These are phyloP conservation scores for Microtus montanus DNA, from an alignment of 2,113 vertebrate species.

Conservation along the genomic window DNA sequence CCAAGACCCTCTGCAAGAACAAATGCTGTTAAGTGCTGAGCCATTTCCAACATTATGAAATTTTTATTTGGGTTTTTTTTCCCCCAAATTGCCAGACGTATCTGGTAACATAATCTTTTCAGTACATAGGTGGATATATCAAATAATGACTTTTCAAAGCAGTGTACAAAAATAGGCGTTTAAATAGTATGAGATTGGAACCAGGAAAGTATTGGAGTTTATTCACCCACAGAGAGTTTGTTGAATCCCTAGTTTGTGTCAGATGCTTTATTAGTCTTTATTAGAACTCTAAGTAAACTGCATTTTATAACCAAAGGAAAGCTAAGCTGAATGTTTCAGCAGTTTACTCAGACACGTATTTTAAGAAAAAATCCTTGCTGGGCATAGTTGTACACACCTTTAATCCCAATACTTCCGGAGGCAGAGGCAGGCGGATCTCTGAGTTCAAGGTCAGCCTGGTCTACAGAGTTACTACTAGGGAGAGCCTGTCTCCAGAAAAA, in stretches of 20 bases:
- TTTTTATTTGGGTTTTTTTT: not conserved
- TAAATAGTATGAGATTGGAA: slow-evolving; percentile 13
- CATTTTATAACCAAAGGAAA: slow-evolving; percentile 44
- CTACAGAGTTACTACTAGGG: not conserved
- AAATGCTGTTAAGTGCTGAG: not conserved
- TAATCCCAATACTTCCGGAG: not conserved
- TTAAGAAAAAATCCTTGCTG: not conserved
- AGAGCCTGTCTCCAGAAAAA: not conserved
- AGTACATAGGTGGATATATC: slow-evolving; percentile 38
- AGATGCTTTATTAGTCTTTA: not conserved
- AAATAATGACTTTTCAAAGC: slow-evolving; percentile 38
- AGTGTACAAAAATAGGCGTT: slow-evolving; percentile 40
- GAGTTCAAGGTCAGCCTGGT: not conserved
- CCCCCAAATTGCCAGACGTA: slow-evolving; percentile 46
- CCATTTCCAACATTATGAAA: not conserved
- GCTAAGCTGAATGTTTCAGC: slow-evolving; percentile 22
- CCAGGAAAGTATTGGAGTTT: not conserved
- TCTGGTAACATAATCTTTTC: slow-evolving; percentile 38
- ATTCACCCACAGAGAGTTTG: not conserved
- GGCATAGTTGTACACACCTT: not conserved
- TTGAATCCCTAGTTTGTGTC: not conserved
- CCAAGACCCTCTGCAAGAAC: not conserved
- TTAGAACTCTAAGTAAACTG: slow-evolving; percentile 6
- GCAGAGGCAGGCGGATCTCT: not conserved
- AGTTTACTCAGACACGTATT: not conserved